Base-by-base conservation (phyloP, 2,797 vertebrate species). In the Microcaecilia unicolor region DNA sequence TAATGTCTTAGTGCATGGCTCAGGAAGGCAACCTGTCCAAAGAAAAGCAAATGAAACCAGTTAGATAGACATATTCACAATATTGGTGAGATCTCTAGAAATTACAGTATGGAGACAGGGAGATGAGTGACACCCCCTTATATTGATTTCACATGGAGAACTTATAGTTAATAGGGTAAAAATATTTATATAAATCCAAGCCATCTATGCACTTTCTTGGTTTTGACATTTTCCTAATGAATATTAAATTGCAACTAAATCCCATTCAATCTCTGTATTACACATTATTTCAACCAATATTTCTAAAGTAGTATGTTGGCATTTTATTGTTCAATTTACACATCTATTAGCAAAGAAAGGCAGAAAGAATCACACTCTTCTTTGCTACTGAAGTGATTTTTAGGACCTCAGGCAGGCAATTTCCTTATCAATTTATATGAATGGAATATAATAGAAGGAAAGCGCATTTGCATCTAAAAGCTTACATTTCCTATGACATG, bases 61-160 rank as follows among this genome's bases (percentile, higher is more conserved):
- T n/a, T n/a, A n/a, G n/a, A n/a, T n/a, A n/a, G n/a, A 62, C 7
- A 24, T 78, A 89, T 54, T 59, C 35, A 16, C 80, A 88, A 31
- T 58, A 12, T 53, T 44, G 23, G 55, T 28, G n/a, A 81, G 51
- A 42, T 91, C 80, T 40, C 67, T 14, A 53, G 81, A 90, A 1
- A 67, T 78, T 34, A 68, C 72, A 5, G 70, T 77, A 56, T 84
- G 70, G 25, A 74, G 56, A 45, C 80, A 89, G 10, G 78, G 79
- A 17, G 65, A 83, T 13, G 74, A 85, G 6, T 61, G 34, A 46
- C 81, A 86, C 58, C 86, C 80, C 28, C 89, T 72, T 37, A 75
- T 54, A 50, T 82, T 72, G 59, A 80, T 63, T 71, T 92, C 82
- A 80, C 79, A 89, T 47, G 64, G 54, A 39, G 40, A 32, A 8